Percentiles rank a stretch among this genome's conserved stretches.
Evolutionary conservation across 2,797 vertebrate genomes (phyloP).

Genomic region (Scomberomorus guttatus): DNA sequence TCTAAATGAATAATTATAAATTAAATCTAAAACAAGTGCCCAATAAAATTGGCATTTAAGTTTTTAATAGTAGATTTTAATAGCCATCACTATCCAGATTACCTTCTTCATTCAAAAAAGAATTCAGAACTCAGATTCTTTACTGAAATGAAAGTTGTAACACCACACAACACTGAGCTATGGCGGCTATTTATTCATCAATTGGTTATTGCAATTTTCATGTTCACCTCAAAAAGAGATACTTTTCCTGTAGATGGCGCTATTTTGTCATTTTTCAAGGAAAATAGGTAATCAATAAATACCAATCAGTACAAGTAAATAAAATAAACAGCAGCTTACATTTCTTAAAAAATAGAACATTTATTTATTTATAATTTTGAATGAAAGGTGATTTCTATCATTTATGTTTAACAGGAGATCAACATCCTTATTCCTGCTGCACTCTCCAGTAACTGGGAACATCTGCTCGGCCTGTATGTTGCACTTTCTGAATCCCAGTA

Average conservation of each 20-base stretch:
- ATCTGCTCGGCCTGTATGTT: neutral
- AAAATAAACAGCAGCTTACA: no score
- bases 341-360: neutral
- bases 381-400: neutral
- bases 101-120: neutral
- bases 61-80: neutral
- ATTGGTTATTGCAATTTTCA: neutral
- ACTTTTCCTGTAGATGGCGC: constrained; percentile 6
- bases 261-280: constrained; percentile 8
- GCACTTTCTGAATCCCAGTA: neutral
- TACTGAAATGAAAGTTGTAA: no score
- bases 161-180: neutral
- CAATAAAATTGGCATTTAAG: neutral
- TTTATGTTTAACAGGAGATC: neutral
- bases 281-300: neutral
- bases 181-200: neutral
- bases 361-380: fast-evolving
- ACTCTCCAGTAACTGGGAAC: neutral
- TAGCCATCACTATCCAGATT: neutral
- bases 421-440: neutral
- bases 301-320: neutral
- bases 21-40: neutral
- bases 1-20: neutral
- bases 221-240: neutral
- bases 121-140: no score